These are phyloP conservation scores for Scaptodrosophila lebanonensis DNA, from an alignment of 1,140 invertebrate species.

Conservation along the genomic window DNA sequence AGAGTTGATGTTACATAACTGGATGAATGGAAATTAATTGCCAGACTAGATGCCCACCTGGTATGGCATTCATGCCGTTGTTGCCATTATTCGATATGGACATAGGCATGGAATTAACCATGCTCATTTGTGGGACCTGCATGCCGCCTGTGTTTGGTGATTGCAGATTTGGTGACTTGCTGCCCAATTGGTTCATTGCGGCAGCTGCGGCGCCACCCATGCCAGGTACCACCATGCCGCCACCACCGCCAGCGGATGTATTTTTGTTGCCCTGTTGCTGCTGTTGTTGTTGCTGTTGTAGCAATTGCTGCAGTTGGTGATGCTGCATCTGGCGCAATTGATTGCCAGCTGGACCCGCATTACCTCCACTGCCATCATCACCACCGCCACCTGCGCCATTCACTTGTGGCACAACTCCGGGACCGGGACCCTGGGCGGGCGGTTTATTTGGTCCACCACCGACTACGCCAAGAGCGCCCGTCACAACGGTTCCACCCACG, in stretches of 20 bases:
- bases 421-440: constrained; percentile 83
- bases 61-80: constrained; percentile 82
- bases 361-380: constrained; percentile 78
- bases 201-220: constrained; percentile 71
- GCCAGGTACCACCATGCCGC: constrained; percentile 83
- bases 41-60: constrained; percentile 77
- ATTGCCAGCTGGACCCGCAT: constrained; percentile 44
- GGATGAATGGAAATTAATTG: background rate
- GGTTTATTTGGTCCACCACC: constrained; percentile 80
- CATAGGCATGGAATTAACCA: constrained; percentile 81
- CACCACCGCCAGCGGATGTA: constrained; percentile 29
- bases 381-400: constrained; percentile 82
- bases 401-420: constrained; percentile 81
- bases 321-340: constrained; percentile 78
- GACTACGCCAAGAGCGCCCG: constrained; percentile 31
- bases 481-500: constrained; percentile 80
- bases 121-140: constrained; percentile 79
- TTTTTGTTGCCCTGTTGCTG: constrained; percentile 83
- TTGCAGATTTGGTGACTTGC: constrained; percentile 88
- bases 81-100: constrained; percentile 81
- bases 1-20: background rate
- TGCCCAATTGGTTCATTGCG: constrained; percentile 83
- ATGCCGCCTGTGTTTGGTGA: constrained; percentile 85
- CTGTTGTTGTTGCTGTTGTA: constrained; percentile 59
- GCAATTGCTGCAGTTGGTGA: constrained; percentile 71